Percentiles rank a stretch among this genome's conserved stretches.
phyloP scores from a whole-genome alignment of 1,140 invertebrate genomes.

The Tetraneura akinire region DNA sequence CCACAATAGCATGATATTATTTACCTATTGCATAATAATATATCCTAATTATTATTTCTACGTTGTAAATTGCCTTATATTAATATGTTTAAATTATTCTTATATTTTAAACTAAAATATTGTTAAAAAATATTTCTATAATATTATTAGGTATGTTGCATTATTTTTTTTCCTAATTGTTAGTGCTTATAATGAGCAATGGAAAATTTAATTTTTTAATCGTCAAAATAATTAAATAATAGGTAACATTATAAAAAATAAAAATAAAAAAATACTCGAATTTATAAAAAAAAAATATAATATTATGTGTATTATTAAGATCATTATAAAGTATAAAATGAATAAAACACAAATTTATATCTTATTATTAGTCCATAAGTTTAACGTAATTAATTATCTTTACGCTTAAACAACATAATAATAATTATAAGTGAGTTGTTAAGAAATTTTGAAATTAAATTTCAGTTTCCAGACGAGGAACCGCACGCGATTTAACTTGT shows the following conservation, averaged over 20 bases:
- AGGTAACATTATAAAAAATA: no score
- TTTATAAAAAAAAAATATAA: no score
- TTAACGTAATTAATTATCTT: constrained; percentile 1
- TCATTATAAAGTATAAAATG: no score
- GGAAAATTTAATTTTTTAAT: constrained; percentile 4
- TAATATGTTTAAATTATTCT: no score
- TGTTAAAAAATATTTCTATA: background rate
- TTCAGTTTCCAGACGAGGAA: background rate
- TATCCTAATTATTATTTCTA: background rate
- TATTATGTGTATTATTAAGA: no score
- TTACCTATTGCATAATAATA: no score
- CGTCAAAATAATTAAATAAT: constrained; percentile 4
- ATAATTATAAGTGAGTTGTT: background rate
- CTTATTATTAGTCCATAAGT: no score
- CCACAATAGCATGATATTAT: no score
- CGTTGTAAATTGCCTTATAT: background rate
- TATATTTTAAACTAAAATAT: background rate
- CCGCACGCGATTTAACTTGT: background rate
- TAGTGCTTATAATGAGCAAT: background rate
- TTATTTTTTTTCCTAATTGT: no score
- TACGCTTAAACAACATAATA: no score
- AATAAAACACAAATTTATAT: no score
- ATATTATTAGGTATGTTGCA: background rate
- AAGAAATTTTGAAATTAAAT: background rate
- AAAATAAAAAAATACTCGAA: no score